Evolutionary conservation across 1,140 invertebrate genomes (phyloP), one percentile per base, ranked within the genome.

Genomic region (Magallana ariakensis): DNA sequence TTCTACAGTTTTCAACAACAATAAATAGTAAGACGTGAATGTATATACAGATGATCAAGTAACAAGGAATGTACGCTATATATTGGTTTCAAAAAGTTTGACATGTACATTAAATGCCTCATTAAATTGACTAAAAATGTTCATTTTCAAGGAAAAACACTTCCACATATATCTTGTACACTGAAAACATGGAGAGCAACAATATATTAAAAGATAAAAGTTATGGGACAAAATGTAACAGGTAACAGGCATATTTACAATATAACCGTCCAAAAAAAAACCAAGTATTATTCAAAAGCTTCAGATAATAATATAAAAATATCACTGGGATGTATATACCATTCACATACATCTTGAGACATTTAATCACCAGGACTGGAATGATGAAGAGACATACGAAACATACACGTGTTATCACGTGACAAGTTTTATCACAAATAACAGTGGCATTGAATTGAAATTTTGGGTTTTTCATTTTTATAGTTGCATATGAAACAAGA

Each of bases 211-310:
- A 70, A 22, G 66, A 70, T 26, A 70, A 70, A 46, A 19, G 19
- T 26, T 70, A 70, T 26, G 22, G 22, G 66, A 70, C 66, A 70
- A 70, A 13, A 7, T 70, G 9, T 70, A 70, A 70, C 66, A 70
- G 22, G 1, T 70, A 70, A 70, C 66, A 70, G 66, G 66, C 19
- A 70, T 70, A 70, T 70, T 70, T 70, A 70, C 66, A 70, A 70
- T 33, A 70, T 22, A 70, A 70, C 66, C 66, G 66, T 70, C 66
- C 66, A 66, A 70, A 46, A 33, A n/a, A 70, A 70, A 70, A 26
- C 66, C 66, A 70, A 70, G 66, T 70, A 70, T 70, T 70, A 70
- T 70, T 70, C 66, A 70, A 70, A 70, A 70, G 66, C 66, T 26
- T 70, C 19, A 70, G 66, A 70, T 70, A 70, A 70, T 70, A 70